Conservation (phyloP, 2,113 vertebrate species). For the Carettochelys insculpta region DNA sequence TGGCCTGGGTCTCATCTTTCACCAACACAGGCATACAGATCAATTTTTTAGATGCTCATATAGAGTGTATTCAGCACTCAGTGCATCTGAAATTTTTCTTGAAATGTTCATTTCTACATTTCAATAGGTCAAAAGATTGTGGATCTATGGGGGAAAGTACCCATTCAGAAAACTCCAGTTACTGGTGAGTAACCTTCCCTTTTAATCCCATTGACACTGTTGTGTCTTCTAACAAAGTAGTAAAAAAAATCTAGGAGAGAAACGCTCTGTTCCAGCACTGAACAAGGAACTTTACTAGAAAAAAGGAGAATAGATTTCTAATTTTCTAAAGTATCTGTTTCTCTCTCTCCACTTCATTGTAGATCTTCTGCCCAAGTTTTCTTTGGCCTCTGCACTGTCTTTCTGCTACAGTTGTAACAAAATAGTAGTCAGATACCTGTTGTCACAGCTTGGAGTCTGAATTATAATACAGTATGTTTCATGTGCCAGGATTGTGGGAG, state of each 20-base stretch:
- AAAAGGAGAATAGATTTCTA: not conserved
- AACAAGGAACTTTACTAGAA: not conserved
- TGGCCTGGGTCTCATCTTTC: not conserved
- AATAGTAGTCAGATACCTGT: conserved; percentile 1
- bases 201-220: not conserved
- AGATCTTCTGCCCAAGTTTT: not conserved
- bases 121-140: conserved; percentile 30
- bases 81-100: not conserved
- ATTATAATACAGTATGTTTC: not conserved
- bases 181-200: conserved; percentile 21
- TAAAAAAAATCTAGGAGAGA: not conserved
- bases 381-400: not conserved
- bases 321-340: not conserved
- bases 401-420: not conserved
- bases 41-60: not conserved
- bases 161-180: conserved; percentile 1
- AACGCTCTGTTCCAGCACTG: not conserved
- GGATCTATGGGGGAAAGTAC: not conserved
- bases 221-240: not conserved
- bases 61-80: not conserved
- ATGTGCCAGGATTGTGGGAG: not conserved
- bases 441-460: not conserved
- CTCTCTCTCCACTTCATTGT: not conserved
- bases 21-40: not conserved
- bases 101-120: conserved; percentile 42